Evolutionary conservation across 92 coral and sea anemone species (phyloP).

Genomic region (Epizoanthus stellaris): DNA sequence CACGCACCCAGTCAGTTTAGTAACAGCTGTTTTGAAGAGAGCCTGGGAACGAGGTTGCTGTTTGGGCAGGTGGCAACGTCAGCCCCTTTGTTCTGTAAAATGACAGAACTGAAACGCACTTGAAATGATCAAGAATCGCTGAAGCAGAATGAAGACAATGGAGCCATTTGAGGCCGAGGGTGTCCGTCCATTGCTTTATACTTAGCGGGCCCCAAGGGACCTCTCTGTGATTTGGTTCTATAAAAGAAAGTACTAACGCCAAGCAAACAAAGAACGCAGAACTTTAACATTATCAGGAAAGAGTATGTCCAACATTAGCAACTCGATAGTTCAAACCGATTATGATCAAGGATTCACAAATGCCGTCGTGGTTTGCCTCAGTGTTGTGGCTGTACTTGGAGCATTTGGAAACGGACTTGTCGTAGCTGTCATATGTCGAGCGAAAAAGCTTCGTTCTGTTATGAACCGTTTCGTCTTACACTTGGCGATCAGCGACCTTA

Average conservation of each 20-base stretch:
- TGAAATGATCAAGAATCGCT: too few relatives aligned
- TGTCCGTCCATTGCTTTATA: too few relatives aligned
- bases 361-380: conserved; percentile 54
- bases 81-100: too few relatives aligned
- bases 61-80: too few relatives aligned
- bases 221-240: not conserved
- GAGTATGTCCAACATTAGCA: not conserved
- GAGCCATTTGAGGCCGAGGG: too few relatives aligned
- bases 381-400: conserved; percentile 77
- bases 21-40: too few relatives aligned
- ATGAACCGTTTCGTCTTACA: conserved; percentile 93
- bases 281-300: not conserved
- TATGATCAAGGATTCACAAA: conserved; percentile 59
- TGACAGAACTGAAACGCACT: too few relatives aligned
- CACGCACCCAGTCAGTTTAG: too few relatives aligned
- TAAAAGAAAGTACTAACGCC: not conserved
- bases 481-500: conserved; percentile 80
- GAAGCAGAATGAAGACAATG: too few relatives aligned
- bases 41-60: too few relatives aligned
- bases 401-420: conserved; percentile 76
- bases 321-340: not conserved
- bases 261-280: conserved; percentile 2
- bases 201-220: not conserved
- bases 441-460: conserved; percentile 81
- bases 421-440: conserved; percentile 71